Conservation (phyloP, 2,888 invertebrate genomes). For the Caenorhabditis macrosperma region DNA sequence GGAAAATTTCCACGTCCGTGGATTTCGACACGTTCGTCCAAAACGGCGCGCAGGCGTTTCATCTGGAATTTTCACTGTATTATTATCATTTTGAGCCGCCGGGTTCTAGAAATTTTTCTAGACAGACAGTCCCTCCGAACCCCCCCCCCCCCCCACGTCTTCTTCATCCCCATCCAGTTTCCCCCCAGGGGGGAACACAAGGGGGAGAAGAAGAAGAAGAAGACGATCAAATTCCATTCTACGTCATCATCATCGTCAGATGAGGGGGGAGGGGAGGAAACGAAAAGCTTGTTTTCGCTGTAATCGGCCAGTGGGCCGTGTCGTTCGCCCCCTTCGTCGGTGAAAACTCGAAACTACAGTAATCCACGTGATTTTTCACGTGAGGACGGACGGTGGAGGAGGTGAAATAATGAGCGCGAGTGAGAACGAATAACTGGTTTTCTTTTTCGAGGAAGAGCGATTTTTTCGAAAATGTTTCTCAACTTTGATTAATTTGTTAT, state of each 20-base stretch:
- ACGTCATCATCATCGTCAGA: slow-evolving; percentile 23
- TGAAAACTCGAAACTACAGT: too few species aligned
- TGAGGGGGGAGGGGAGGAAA: background rate
- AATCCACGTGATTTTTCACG: too few species aligned
- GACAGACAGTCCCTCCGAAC: too few species aligned
- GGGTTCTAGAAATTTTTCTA: background rate
- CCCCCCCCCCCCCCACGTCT: too few species aligned
- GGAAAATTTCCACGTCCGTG: slow-evolving; percentile 85
- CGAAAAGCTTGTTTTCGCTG: slow-evolving; percentile 28
- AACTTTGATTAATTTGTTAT: too few species aligned
- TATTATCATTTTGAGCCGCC: background rate
- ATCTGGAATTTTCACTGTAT: slow-evolving; percentile 71
- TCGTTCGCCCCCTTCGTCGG: too few species aligned
- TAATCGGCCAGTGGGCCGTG: slow-evolving; percentile 3
- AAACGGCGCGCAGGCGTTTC: slow-evolving; percentile 76
- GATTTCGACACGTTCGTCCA: slow-evolving; percentile 78
- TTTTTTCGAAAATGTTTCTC: too few species aligned
- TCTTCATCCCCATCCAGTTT: background rate
- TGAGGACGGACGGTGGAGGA: too few species aligned
- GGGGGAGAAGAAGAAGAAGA: slow-evolving; percentile 5
- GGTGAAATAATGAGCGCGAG: too few species aligned
- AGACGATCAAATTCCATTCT: slow-evolving; percentile 50
- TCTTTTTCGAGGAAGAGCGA: too few species aligned
- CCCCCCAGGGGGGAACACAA: background rate
- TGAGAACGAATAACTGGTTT: too few species aligned